A percentile compares a stretch with the other conserved stretches of the same genome.
Conservation (phyloP, 2,113 vertebrate genomes). For the Pterocles orientalis region DNA sequence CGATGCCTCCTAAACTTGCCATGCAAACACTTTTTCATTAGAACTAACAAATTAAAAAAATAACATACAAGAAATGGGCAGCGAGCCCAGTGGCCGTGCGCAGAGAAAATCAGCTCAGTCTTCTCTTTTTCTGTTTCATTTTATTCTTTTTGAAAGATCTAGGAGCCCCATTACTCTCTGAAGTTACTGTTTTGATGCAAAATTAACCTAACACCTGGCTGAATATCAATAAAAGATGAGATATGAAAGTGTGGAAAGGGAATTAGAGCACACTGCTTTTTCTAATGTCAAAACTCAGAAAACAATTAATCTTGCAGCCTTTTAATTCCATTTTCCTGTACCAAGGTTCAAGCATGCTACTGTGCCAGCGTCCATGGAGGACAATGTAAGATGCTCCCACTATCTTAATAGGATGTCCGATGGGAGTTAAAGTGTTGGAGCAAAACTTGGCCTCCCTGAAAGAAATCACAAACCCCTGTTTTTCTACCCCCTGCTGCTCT, state of each 20-base stretch:
- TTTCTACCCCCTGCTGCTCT: not conserved
- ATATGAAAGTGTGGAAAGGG: not conserved
- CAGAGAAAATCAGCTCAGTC: constrained; percentile 11
- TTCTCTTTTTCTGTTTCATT: not conserved
- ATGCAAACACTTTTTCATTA: constrained; percentile 57
- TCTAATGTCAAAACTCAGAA: not conserved
- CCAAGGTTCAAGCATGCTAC: not conserved
- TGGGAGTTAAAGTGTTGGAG: not conserved
- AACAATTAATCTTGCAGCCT: not conserved
- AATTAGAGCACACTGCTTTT: not conserved
- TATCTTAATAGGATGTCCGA: not conserved
- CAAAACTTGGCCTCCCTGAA: not conserved
- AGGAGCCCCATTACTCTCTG: not conserved
- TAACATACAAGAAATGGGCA: constrained; percentile 39
- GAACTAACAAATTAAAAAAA: constrained; percentile 50
- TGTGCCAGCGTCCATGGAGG: not conserved
- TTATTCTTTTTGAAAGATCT: not conserved
- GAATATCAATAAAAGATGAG: not conserved
- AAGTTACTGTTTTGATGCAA: constrained; percentile 23
- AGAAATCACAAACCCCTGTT: not conserved
- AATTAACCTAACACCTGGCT: not conserved
- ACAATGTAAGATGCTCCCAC: not conserved
- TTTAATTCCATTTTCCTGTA: not conserved
- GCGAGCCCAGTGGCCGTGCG: not conserved
- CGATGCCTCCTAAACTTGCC: constrained; percentile 21